These are phyloP conservation scores for Ceratosolen solmsi DNA, from an alignment of 1,140 invertebrate species.

Conservation along the genomic window DNA sequence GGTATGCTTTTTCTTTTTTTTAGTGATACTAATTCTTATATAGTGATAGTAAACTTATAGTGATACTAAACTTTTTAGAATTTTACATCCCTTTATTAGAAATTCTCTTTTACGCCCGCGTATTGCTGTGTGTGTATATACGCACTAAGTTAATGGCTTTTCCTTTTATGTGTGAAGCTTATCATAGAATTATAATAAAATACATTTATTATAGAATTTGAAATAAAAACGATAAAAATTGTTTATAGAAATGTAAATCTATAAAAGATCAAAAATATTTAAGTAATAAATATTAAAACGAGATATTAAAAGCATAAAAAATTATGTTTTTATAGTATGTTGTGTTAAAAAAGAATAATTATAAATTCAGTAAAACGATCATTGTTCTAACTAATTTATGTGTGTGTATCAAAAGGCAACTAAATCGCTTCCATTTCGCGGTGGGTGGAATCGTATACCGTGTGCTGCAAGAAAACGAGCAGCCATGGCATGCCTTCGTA, in stretches of 20 bases:
- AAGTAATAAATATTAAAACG: background rate
- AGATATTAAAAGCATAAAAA: background rate
- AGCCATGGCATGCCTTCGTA: conserved; percentile 95
- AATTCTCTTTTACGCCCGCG: too few relatives aligned
- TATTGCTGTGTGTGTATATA: background rate
- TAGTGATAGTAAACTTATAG: too few relatives aligned
- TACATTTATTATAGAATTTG: background rate
- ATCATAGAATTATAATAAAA: background rate
- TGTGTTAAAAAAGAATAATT: background rate
- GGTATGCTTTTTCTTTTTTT: background rate
- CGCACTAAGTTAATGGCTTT: background rate
- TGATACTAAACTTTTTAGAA: too few relatives aligned
- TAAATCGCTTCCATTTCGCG: conserved; percentile 79
- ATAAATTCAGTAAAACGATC: background rate
- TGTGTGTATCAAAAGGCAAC: conserved; percentile 79
- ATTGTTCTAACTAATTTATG: conserved; percentile 59
- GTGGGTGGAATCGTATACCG: conserved; percentile 91
- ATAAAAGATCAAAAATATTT: background rate
- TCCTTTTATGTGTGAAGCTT: background rate
- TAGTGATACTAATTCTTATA: background rate
- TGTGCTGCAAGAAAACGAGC: conserved; percentile 95
- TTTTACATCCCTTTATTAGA: too few relatives aligned
- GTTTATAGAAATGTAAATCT: background rate
- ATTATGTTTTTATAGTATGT: background rate
- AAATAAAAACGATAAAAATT: background rate